Evolutionary conservation across 2,888 invertebrate species (phyloP), one percentile per base, ranked within the genome.

Genomic region (Dicranocentrus wangi): DNA sequence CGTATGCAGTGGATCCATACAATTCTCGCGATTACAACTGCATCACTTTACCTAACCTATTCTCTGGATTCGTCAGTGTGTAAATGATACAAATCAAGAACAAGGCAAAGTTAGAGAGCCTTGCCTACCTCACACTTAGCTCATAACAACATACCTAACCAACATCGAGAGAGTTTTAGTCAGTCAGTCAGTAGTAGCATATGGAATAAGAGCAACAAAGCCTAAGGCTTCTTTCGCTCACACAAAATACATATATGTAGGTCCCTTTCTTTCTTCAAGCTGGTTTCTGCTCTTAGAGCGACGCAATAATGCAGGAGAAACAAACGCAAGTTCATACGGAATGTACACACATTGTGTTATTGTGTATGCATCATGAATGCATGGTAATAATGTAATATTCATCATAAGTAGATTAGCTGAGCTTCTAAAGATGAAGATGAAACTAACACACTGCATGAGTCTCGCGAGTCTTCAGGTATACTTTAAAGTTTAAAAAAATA

Each of bases 251-350:
- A 21, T 10, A 32, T 73, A 80, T 80, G 68, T 80, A 80, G 80
- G 80, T 80, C 80, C 80, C 73, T 80, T 80, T 69, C 72, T 79
- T 72, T 61, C 51, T 73, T 61, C 58, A 21, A 79, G 79, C 79
- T 79, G 65, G 71, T 79, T 71, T 79, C 65, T 60, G 61, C 55
- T 39, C 27, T 55, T 61, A 28, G 27, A 17, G 39, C 42, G 51
- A 32, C 66, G 75, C 28, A 60, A 63, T 53, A 47, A 47, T 17
- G 15, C 5, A 47, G n/a, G 47, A 5, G 5, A 13, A 47, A 39
- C 13, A 15, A 58, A 27, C 71, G 19, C 60, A 73, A 65, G 32
- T 53, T 73, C 53, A 73, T 21, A 51, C 53, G 72, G 51, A 72
- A 72, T 2, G 17, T 17, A 28, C 15, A 28, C 23, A 8, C 10